Evolutionary conservation across 2,797 vertebrate species (phyloP), one percentile per base, ranked within the genome.

Genomic region (Myotis vivesi): DNA sequence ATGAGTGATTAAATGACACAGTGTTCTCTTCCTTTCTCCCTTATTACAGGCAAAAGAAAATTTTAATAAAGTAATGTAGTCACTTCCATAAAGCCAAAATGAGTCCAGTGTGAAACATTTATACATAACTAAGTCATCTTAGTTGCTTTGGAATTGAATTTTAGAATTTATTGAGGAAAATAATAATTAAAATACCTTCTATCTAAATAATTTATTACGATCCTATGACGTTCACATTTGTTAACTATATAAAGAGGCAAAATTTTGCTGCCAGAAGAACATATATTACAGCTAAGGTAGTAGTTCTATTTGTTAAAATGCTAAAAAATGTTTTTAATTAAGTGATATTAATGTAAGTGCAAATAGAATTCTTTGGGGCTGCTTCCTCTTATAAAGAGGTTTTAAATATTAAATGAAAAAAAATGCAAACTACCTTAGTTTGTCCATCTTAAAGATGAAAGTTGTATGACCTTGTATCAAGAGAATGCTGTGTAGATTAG

Each of bases 271-370:
- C 92, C 87, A 76, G 82, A 87, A 82, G 73, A 93, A 38, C 36
- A 72, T 95, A 53, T 30, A 87, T 95, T 94, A 91, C n/a, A 89
- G 62, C 72, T 51, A 94, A 96, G 92, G 75, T 79, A 91, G 64
- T 81, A 93, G 71, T 55, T 93, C 89, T 96, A 83, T 96, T 94
- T 96, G 83, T 95, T 96, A 81, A 19, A 94, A 92, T 87, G 83
- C 90, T 97, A 94, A 97, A 96, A 97, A 96, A 97, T 97, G 96
- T 96, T 95, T 96, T 97, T 96, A 97, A 97, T 97, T 97, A 96
- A 94, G 46, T 77, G 89, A 96, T 92, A 97, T 95, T 92, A 96
- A 97, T 95, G 89, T 68, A 69, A 93, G 77, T 23, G 20, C 94
- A 95, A 95, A 95, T 87, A 95, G 81, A 97, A 95, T 92, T 94